Conservation (phyloP, 2,797 vertebrate genomes). For the Perodicticus potto region DNA sequence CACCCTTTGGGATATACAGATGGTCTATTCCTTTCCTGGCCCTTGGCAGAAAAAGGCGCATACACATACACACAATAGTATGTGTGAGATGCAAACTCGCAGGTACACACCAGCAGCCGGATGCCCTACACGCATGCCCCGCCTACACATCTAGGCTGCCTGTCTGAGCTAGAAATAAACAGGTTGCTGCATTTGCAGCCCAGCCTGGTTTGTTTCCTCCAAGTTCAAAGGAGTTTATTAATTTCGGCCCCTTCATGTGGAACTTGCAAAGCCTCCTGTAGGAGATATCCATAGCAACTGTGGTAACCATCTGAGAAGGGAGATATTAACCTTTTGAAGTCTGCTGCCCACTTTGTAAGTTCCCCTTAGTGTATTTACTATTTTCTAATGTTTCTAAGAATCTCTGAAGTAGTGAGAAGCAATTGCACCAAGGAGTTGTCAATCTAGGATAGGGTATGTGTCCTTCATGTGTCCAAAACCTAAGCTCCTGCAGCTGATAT, state of each 20-base stretch:
- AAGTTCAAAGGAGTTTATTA: constrained; percentile 73
- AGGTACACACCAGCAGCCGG: neutral
- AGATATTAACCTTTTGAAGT: constrained; percentile 50
- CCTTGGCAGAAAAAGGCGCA: neutral
- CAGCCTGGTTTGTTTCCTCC: constrained; percentile 51
- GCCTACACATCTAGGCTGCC: neutral
- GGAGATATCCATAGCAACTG: constrained; percentile 73
- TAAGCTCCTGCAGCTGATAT: no score
- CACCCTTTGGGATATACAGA: neutral
- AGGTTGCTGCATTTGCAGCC: neutral
- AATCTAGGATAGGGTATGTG: neutral
- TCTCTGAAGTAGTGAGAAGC: neutral
- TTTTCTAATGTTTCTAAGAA: neutral
- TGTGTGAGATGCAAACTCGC: neutral
- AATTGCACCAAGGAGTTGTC: neutral
- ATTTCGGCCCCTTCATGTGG: constrained; percentile 68
- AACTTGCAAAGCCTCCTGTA: constrained; percentile 68
- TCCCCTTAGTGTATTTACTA: neutral
- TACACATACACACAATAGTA: neutral
- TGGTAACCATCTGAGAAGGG: constrained; percentile 8
- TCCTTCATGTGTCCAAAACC: neutral
- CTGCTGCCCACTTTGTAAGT: neutral
- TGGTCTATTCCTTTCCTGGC: neutral
- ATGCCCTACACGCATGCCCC: fast-evolving
- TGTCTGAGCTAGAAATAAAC: constrained; percentile 31